Evolutionary conservation across 2,113 vertebrate genomes (phyloP), one percentile per base, ranked within the genome.

Genomic region (Salvelinus alpinus): DNA sequence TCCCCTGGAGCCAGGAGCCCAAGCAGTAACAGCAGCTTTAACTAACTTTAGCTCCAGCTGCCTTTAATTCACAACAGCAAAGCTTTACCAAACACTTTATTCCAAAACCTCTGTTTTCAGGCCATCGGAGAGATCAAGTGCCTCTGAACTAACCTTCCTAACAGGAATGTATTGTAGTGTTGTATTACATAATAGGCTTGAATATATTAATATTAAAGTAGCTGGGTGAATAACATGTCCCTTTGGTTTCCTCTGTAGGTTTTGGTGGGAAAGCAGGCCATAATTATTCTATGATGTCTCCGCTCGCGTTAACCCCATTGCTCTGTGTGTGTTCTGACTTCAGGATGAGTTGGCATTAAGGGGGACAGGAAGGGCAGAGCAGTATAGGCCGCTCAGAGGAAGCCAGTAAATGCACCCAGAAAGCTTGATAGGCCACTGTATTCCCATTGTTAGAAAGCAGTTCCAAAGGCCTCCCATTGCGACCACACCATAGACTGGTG

Each of bases 231-330:
- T 74, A 79, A 79, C 76, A 60, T 51, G 70, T 74, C 78, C 68
- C 62, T n/a, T 29, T 65, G 73, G 62, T 74, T 80, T 71, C 74
- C 69, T 73, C 57, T 27, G 64, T 71, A 22, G 64, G 31, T 83
- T 88, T 81, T 73, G 70, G 79, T 59, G 44, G 51, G 5, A 72
- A 79, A 86, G 78, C 3, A 14, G 68, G 47, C 16, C 48, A 65
- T 86, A 67, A 87, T 88, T 88, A 85, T 88, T 88, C 86, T 62
- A 87, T 84, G 74, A 76, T 64, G 64, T 67, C 74, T 83, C 34
- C 84, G 84, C 86, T 81, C 73, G 74, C 77, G 74, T 85, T 78
- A 80, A 71, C 24, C 77, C 64, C 72, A 70, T 59, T 82, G 80
- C 71, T 66, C 64, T 27, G 22, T 27, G 72, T 87, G 80, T 72